Conservation (phyloP, 1,140 invertebrate species). For the Cataglyphis hispanica region DNA sequence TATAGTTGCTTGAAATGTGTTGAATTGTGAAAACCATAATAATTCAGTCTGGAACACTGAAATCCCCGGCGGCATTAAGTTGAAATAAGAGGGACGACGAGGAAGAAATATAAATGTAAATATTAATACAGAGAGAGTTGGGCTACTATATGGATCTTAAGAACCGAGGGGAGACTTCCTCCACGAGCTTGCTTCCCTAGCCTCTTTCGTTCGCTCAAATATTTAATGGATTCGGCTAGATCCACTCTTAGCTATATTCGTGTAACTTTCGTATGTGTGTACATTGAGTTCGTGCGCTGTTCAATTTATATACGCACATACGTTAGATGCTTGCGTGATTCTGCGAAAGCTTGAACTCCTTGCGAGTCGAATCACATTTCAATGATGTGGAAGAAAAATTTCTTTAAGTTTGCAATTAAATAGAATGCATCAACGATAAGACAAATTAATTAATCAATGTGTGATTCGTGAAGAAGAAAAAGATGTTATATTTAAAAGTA, state of each 20-base stretch:
- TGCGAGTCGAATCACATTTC: slow-evolving; percentile 23
- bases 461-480: not conserved
- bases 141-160: slow-evolving; percentile 70
- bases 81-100: slow-evolving; percentile 72
- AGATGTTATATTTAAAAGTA: not conserved
- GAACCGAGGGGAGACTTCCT: slow-evolving; percentile 70
- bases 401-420: slow-evolving; percentile 21
- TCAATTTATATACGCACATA: slow-evolving; percentile 35
- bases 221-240: slow-evolving; percentile 76
- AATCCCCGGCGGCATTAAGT: slow-evolving; percentile 66
- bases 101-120: slow-evolving; percentile 79
- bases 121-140: slow-evolving; percentile 73
- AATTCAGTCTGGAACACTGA: slow-evolving; percentile 62
- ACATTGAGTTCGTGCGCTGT: slow-evolving; percentile 19
- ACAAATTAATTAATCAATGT: not conserved
- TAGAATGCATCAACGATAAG: not conserved
- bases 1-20: slow-evolving; percentile 49
- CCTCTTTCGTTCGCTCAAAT: slow-evolving; percentile 73
- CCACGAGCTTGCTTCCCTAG: slow-evolving; percentile 64
- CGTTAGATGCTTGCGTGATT: not conserved
- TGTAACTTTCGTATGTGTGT: not conserved
- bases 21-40: slow-evolving; percentile 64
- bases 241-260: slow-evolving; percentile 63
- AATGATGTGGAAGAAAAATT: not conserved
- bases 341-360: slow-evolving; percentile 26